Percentiles rank a stretch among this genome's conserved stretches.
Evolutionary conservation across 2,888 invertebrate genomes (phyloP).

Genomic region (Stenoptilia bipunctidactyla): DNA sequence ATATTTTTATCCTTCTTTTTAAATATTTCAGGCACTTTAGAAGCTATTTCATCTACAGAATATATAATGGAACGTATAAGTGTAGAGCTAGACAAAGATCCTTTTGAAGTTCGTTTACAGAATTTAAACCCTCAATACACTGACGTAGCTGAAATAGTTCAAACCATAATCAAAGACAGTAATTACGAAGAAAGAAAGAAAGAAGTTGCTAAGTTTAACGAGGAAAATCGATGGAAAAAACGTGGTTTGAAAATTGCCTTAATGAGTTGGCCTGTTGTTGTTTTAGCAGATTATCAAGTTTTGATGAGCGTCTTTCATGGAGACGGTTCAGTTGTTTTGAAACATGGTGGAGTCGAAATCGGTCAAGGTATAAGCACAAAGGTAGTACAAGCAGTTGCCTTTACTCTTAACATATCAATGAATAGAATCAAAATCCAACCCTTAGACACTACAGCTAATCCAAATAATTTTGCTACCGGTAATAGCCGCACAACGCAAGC

Average conservation of each 20-base stretch:
- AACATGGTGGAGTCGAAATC: conserved; percentile 81
- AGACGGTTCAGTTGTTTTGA: conserved; percentile 79
- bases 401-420: conserved; percentile 75
- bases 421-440: conserved; percentile 76
- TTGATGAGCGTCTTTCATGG: conserved; percentile 77
- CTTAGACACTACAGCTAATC: conserved; percentile 68
- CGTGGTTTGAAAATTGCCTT: conserved; percentile 77
- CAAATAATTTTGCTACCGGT: conserved; percentile 76
- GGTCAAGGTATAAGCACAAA: conserved; percentile 86
- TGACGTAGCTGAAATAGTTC: conserved; percentile 17
- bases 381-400: conserved; percentile 76
- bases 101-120: conserved; percentile 12
- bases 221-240: conserved; percentile 83
- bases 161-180: conserved; percentile 30
- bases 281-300: conserved; percentile 66
- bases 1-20: no score
- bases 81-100: conserved; percentile 13
- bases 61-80: conserved; percentile 16
- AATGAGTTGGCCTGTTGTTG: conserved; percentile 74
- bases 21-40: not conserved
- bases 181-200: conserved; percentile 69
- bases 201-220: conserved; percentile 72
- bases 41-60: not conserved
- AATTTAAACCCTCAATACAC: conserved; percentile 12
- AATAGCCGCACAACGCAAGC: conserved; percentile 63